These are phyloP conservation scores for Uria lomvia DNA, from an alignment of 2,113 vertebrate genomes.

Conservation along the genomic window DNA sequence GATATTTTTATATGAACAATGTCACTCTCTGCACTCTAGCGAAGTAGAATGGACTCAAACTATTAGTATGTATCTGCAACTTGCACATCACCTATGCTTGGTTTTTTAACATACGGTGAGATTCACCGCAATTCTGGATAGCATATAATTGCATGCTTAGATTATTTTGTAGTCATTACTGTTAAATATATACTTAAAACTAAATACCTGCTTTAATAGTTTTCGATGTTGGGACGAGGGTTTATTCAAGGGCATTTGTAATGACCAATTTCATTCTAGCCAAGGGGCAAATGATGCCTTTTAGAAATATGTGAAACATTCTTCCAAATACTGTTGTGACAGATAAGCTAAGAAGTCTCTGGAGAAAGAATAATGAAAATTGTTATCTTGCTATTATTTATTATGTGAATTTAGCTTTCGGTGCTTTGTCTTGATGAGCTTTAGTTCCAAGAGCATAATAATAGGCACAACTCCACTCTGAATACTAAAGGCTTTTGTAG, in stretches of 20 bases:
- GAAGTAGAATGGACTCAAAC: neutral
- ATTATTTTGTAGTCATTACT: neutral
- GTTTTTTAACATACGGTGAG: fast-evolving
- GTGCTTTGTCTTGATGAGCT: neutral
- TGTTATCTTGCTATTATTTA: neutral
- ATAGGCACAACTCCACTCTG: neutral
- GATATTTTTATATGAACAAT: neutral
- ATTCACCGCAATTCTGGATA: neutral
- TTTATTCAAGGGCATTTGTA: neutral
- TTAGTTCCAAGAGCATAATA: neutral
- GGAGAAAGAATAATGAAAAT: neutral
- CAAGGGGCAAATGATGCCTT: neutral
- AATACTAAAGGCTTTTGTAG: neutral
- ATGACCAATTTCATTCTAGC: neutral
- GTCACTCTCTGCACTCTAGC: neutral
- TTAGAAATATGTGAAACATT: neutral
- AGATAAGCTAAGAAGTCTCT: neutral
- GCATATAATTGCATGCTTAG: neutral
- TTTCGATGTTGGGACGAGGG: neutral
- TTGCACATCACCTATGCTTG: too few species aligned
- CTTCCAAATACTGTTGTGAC: neutral
- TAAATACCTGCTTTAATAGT: neutral
- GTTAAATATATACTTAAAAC: neutral
- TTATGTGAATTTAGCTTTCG: neutral
- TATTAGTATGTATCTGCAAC: neutral